Evolutionary conservation across 1,140 invertebrate genomes (phyloP), one percentile per base, ranked within the genome.

Genomic region (Papilio xuthus): DNA sequence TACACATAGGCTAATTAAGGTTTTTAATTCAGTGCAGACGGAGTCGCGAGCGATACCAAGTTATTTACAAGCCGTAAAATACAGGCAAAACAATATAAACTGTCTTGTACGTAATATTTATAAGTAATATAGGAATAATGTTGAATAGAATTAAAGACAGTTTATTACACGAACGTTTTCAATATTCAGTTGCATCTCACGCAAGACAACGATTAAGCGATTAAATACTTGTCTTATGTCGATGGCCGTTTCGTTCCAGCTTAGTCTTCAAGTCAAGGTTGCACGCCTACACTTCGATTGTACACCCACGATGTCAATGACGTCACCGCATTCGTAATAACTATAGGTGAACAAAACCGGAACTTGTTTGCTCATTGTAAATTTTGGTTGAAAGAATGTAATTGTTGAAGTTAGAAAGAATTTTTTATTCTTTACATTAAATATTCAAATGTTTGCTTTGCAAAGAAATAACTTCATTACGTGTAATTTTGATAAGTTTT

Each of bases 161-260:
- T 53, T 53, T n/a, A n/a, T 53, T 53, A 53, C 15, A 53, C 50
- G 50, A 53, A 53, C 18, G 18, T 60, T 60, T 26, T 26, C 60
- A 32, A 28, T 15, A 32, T 28, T 26, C 28, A 18, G 0, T 53
- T 18, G 26, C 26, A 32, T 75, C 53, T 75, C 28, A 75, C 73
- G 73, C 73, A 75, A 75, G 7, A 7, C 26, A 50, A 10, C 74
- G 20, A 76, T 60, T 41, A 56, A 76, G 73, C 28, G 73, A 56
- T 75, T 53, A 72, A 72, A 69, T 50, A 42, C 73, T 53, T 67
- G 13, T 26, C 60, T 56, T 41, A 75, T 23, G 73, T 56, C 73
- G 73, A 56, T 75, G 73, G 44, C 73, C 74, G 53, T 76, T 76
- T 76, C 18, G 74, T 76, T 76, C 74, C 74, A 76, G 74, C 74